A percentile compares a stretch with the other conserved stretches of the same genome.
phyloP scores from a whole-genome alignment of 2,797 vertebrate genomes.

The Podargus strigoides region DNA sequence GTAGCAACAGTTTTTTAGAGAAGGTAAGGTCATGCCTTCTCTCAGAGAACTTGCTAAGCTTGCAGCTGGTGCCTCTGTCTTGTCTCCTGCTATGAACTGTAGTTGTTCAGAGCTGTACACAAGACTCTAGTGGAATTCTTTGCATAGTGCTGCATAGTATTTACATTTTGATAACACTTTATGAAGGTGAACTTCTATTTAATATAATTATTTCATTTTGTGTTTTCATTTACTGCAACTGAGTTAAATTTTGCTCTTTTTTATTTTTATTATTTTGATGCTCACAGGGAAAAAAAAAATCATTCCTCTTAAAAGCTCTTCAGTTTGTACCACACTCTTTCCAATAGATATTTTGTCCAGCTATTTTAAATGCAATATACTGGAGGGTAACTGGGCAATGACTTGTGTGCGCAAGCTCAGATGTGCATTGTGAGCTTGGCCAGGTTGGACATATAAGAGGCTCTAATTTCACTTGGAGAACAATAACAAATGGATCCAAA shows the following conservation, averaged over 20 bases:
- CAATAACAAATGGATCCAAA: background rate
- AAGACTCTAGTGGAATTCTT: background rate
- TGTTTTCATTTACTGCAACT: background rate
- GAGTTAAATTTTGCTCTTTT: background rate
- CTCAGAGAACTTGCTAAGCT: background rate
- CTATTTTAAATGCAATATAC: background rate
- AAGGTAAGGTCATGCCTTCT: background rate
- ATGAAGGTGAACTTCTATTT: background rate
- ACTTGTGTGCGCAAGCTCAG: background rate
- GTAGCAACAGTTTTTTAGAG: background rate
- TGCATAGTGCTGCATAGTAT: background rate
- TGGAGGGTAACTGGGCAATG: background rate
- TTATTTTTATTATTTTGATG: background rate
- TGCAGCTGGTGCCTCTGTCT: background rate
- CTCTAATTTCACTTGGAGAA: background rate
- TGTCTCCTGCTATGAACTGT: background rate
- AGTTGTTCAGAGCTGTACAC: background rate
- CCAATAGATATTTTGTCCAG: background rate
- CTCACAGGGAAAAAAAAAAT: background rate
- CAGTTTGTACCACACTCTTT: background rate
- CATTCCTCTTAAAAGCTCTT: background rate
- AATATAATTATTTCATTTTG: background rate
- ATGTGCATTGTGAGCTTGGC: background rate
- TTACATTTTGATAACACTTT: background rate
- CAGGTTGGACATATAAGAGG: background rate